Evolutionary conservation across 1,140 invertebrate species (phyloP).

Genomic region (Calephelis virginiensis): DNA sequence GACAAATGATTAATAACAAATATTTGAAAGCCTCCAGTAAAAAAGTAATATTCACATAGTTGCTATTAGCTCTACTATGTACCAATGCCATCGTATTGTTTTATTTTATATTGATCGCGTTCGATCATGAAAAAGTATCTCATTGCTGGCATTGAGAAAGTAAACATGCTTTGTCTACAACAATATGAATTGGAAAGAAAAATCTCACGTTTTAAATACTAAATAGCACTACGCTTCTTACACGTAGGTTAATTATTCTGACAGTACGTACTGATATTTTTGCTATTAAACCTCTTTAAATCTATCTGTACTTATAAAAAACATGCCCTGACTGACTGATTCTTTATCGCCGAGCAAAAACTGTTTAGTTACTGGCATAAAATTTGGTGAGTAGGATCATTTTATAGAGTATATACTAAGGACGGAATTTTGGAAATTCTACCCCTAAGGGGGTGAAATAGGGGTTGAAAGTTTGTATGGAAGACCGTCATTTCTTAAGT

Average conservation of each 20-base stretch:
- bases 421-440: no score
- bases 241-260: not conserved
- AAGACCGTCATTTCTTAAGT: no score
- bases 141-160: constrained; percentile 20
- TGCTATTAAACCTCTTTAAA: no score
- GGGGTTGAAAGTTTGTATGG: no score
- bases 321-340: no score
- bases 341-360: no score
- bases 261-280: no score
- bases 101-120: constrained; percentile 1
- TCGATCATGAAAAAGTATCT: constrained; percentile 13
- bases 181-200: constrained; percentile 28
- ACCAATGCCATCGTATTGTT: not conserved
- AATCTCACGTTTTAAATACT: constrained; percentile 33
- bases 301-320: no score
- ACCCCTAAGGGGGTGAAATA: no score
- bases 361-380: no score
- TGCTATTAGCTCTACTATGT: not conserved
- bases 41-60: constrained; percentile 1
- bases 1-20: not conserved
- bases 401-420: no score
- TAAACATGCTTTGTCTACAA: constrained; percentile 18
- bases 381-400: no score
- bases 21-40: not conserved
- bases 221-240: constrained; percentile 18